A percentile compares a stretch with the other conserved stretches of the same genome.
Evolutionary conservation across 2,888 invertebrate genomes (phyloP).

Genomic region (Hipparchia sbordonii): DNA sequence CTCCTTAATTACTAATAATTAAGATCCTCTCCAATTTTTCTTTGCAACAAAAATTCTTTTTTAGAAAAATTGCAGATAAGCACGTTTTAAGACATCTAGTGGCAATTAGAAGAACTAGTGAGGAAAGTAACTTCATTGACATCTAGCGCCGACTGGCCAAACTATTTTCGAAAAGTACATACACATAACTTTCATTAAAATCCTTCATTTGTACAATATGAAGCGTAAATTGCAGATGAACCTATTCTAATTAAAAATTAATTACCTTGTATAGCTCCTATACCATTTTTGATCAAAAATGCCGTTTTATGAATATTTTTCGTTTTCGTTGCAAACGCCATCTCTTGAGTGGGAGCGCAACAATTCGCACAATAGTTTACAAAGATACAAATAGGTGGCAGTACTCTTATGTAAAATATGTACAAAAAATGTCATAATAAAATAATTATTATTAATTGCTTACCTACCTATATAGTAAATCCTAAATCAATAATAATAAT

Average conservation of each 20-base stretch:
- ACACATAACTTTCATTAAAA: neutral
- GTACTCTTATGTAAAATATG: neutral
- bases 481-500: too few relatives aligned
- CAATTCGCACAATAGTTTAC: neutral
- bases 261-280: too few relatives aligned
- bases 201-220: neutral
- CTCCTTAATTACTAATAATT: too few relatives aligned
- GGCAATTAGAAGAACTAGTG: neutral
- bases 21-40: neutral
- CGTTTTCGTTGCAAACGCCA: neutral
- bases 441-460: too few relatives aligned
- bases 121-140: neutral
- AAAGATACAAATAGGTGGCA: slow-evolving; percentile 8
- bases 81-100: neutral
- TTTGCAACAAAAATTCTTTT: neutral
- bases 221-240: neutral
- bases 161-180: neutral
- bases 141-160: neutral
- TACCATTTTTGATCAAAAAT: neutral
- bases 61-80: neutral
- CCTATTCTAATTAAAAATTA: neutral
- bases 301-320: neutral
- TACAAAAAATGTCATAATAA: too few relatives aligned
- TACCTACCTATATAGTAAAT: too few relatives aligned
- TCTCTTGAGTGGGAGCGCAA: neutral